These are phyloP conservation scores for Enteromius anoplus DNA, from an alignment of 2,797 vertebrate genomes.

Conservation along the genomic window DNA sequence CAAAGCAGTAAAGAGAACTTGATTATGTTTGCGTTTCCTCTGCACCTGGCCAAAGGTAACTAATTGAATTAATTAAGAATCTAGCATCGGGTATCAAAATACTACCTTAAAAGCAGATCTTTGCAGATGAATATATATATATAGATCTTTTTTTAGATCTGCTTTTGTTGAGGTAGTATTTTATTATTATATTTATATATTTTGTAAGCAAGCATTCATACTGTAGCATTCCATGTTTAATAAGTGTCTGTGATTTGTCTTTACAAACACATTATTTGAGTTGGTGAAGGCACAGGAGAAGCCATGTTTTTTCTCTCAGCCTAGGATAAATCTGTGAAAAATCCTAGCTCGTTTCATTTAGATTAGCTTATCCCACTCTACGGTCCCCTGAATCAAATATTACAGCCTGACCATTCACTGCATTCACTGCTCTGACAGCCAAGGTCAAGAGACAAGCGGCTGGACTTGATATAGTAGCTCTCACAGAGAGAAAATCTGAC, in stretches of 20 bases:
- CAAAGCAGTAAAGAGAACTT: constrained; percentile 2
- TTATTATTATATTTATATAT: too few relatives aligned
- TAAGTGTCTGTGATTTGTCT: neutral
- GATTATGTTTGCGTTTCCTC: constrained; percentile 23
- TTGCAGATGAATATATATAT: too few relatives aligned
- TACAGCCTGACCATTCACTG: constrained; percentile 75
- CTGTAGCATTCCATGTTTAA: neutral
- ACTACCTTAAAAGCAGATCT: neutral
- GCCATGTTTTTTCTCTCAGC: neutral
- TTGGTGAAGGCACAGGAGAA: neutral
- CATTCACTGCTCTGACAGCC: constrained; percentile 75
- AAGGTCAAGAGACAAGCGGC: constrained; percentile 68
- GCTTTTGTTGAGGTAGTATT: too few relatives aligned
- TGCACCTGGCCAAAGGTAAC: neutral
- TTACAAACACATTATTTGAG: neutral
- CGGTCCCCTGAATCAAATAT: constrained; percentile 72
- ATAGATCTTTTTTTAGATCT: too few relatives aligned
- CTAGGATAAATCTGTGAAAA: constrained; percentile 40
- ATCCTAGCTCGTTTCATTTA: constrained; percentile 51
- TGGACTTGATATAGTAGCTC: constrained; percentile 69
- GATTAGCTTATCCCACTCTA: constrained; percentile 46
- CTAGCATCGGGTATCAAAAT: neutral
- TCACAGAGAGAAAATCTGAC: constrained; percentile 58
- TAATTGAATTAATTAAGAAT: constrained; percentile 11
- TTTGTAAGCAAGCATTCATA: neutral